Base-by-base conservation (phyloP, 2,797 vertebrate species). In the Columba guinea region DNA sequence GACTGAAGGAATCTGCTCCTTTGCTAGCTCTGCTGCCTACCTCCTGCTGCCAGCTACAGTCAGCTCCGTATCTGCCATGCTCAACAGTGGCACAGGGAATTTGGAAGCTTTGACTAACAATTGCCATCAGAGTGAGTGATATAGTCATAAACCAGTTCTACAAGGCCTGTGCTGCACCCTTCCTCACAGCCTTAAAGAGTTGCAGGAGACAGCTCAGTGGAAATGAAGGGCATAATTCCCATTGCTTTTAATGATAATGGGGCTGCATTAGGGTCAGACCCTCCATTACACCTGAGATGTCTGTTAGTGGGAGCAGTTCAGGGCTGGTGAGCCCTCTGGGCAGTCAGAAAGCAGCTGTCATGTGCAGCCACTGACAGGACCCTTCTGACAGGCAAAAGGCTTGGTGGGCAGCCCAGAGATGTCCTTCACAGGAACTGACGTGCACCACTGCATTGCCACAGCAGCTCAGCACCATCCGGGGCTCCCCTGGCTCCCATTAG, bases 191-290 rank as follows among this genome's bases (percentile, higher is more conserved):
- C 44, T 22, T 11, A 23, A 46, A 27, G 27, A 84, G 11, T 2
- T 35, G 41, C 6, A 19, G 55, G 44, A 52, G 24, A 20, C 10
- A 76, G 39, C 32, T 48, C 52, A 41, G 55, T 16, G 17, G 23
- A 59, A 78, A 34, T 0, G 1, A 18, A 68, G 11, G 28, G 56
- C 18, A 87, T 56, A 80, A 53, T 3, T 84, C 49, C 27, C 37
- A 8, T 35, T 14, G 13, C 58, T 60, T 60, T 39, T 37, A 17
- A 1, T 0, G 1, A 10, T 13, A 62, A 7, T 1, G 2, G 24
- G 55, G 19, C 24, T 39, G 44, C 13, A 3, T 1, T 2, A 14
- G 35, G n/a, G 24, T 15, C 23, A 24, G 71, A 51, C 23, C 1
- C 2, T n/a, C 46, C 34, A 4, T 26, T 11, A 28, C 11, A 19